phyloP scores from a whole-genome alignment of 2,888 invertebrate genomes.

The Perizoma affinitatum region DNA sequence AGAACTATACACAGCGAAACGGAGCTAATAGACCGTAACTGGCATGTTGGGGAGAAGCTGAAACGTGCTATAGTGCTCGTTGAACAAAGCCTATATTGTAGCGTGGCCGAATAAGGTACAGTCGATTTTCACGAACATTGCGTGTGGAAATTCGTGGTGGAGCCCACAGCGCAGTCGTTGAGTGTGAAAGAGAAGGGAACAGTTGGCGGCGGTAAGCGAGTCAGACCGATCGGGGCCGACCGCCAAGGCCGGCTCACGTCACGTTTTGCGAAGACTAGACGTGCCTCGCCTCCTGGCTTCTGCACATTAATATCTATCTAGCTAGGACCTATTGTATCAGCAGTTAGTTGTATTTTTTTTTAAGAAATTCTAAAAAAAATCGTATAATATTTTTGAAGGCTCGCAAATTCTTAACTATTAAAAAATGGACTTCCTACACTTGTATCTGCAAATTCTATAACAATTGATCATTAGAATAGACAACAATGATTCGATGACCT shows the following conservation, averaged over 20 bases:
- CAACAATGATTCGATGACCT: conserved; percentile 5
- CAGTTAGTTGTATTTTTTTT: conserved; percentile 39
- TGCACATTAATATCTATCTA: too few relatives aligned
- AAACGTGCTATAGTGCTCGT: conserved; percentile 47
- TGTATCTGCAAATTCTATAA: too few relatives aligned
- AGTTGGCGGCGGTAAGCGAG: conserved; percentile 59
- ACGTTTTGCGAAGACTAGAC: conserved; percentile 78
- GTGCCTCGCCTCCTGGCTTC: conserved; percentile 62
- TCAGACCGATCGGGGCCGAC: conserved; percentile 67
- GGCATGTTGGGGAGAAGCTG: conserved; percentile 35
- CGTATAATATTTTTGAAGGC: too few relatives aligned
- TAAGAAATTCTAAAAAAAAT: too few relatives aligned
- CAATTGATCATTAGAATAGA: too few relatives aligned
- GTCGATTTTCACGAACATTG: conserved; percentile 74
- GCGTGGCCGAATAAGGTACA: conserved; percentile 59
- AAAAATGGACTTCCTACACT: too few relatives aligned
- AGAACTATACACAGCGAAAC: conserved; percentile 68
- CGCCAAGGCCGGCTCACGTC: conserved; percentile 79
- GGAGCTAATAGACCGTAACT: conserved; percentile 55
- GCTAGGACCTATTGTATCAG: conserved; percentile 47
- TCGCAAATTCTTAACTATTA: too few relatives aligned
- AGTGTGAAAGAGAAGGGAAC: conserved; percentile 65
- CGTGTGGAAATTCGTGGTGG: conserved; percentile 75
- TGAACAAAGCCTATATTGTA: conserved; percentile 57
- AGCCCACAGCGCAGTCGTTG: conserved; percentile 63